Evolutionary conservation across 1,140 invertebrate species (phyloP), one percentile per base, ranked within the genome.

Genomic region (Delia radicum): DNA sequence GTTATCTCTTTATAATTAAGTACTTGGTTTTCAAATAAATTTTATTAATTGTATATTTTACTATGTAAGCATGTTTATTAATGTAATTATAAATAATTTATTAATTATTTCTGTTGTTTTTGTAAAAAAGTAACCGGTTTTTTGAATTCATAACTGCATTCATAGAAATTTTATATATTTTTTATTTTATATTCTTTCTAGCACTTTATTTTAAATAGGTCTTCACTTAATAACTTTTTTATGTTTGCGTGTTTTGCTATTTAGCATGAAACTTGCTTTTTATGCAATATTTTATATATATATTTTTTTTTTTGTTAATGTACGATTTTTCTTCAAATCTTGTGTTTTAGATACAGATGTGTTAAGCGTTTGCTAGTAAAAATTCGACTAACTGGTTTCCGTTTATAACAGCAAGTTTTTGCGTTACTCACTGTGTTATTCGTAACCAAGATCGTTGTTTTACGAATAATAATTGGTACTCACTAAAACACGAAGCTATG

Each of bases 321-420:
- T 33, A 33, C 24, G 29, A 18, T 18, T 15, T 31, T 63, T 31
- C 13, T 67, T 18, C 4, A 7, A 31, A n/a, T 33, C 37, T 69
- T 29, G 2, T 69, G n/a, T 31, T 29, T 31, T 31, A 29, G 12
- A 18, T 31, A 29, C 63, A 67, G 27, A 24, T 69, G 62, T 65
- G 65, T 69, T 69, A 69, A 69, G 21, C 65, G 75, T 79, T 79
- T 74, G 78, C 65, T 76, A 77, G 81, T 79, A 79, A 77, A 48
- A 46, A 28, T 77, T 42, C 82, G 81, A 83, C 82, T 83, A 83
- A 83, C 82, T 83, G 80, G 82, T 83, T 83, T 83, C 62, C 65
- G 76, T 80, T 79, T 77, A 78, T 78, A 76, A 76, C 79, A 33
- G 76, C 76, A 77, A 77, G 80, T 83, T 83, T 83, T 83, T 80